Conservation (phyloP, 2,113 vertebrate genomes). For the Halcyon malimbica region DNA sequence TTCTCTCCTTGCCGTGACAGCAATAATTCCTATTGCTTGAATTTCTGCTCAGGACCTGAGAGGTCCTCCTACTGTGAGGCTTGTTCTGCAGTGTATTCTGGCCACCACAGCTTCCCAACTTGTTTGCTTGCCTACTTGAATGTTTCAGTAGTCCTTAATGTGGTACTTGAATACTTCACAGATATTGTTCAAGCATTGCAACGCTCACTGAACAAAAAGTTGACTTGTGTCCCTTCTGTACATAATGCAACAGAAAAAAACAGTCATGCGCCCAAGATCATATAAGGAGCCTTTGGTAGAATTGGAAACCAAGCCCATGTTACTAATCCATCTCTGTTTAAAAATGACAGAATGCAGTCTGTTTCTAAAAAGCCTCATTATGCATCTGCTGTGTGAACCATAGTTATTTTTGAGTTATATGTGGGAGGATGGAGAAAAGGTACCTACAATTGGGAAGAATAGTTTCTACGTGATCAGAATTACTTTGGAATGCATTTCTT, state of each 20-base stretch:
- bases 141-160: background rate
- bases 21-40: background rate
- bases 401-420: slow-evolving; percentile 16
- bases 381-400: slow-evolving; percentile 42
- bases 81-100: background rate
- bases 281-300: background rate
- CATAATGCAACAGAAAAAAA: background rate
- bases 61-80: background rate
- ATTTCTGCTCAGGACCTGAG: background rate
- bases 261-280: background rate
- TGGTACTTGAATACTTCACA: background rate
- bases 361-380: background rate
- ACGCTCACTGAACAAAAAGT: background rate
- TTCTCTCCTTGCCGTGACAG: background rate
- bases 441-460: background rate
- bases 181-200: background rate
- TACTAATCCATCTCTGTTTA: background rate
- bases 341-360: background rate
- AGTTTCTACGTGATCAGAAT: background rate
- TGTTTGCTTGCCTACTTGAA: background rate
- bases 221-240: background rate
- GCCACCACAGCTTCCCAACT: background rate
- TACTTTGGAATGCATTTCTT: background rate
- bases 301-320: background rate
- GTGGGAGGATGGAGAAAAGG: slow-evolving; percentile 24